A percentile compares a stretch with the other conserved stretches of the same genome.
These are phyloP conservation scores for Rhynchophorus ferrugineus DNA, from an alignment of 1,140 invertebrate species.

Conservation along the genomic window DNA sequence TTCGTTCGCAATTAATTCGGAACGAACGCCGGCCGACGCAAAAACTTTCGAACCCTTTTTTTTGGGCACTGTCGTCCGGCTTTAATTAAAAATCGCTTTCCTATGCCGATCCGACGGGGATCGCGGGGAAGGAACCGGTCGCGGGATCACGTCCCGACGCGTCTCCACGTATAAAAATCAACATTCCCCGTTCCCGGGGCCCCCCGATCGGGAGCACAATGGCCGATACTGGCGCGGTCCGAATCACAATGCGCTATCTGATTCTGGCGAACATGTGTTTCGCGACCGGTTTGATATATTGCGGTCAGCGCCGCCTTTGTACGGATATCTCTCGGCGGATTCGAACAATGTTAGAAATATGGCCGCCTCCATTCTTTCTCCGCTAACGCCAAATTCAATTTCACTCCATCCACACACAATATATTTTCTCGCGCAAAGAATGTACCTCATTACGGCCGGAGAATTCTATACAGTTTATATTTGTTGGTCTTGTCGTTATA, in stretches of 20 bases:
- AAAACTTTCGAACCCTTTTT: no score
- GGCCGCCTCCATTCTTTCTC: slow-evolving; percentile 1
- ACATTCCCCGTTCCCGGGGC: no score
- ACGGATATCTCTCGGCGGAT: slow-evolving; percentile 1
- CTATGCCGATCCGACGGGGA: no score
- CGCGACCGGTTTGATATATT: slow-evolving; percentile 20
- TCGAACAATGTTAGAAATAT: slow-evolving; percentile 9
- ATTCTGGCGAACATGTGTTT: slow-evolving; percentile 23
- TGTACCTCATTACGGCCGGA: slow-evolving; percentile 6
- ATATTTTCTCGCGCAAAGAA: slow-evolving; percentile 2
- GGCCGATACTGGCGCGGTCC: slow-evolving; percentile 6
- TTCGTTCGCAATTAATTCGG: no score
- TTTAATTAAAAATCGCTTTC: no score
- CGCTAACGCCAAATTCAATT: slow-evolving; percentile 11
- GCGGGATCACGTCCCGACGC: no score
- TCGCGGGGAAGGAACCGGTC: no score
- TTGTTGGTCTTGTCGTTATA: no score
- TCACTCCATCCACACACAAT: slow-evolving; percentile 7
- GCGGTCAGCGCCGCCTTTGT: slow-evolving; percentile 10
- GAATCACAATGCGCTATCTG: slow-evolving; percentile 20
- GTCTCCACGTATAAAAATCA: no score
- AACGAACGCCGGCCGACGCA: no score
- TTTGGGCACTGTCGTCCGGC: no score
- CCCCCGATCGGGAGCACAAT: slow-evolving; percentile 4
- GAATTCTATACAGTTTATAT: slow-evolving; percentile 9